phyloP scores from a whole-genome alignment of 2,888 invertebrate genomes.

The Morpho deidamia region DNA sequence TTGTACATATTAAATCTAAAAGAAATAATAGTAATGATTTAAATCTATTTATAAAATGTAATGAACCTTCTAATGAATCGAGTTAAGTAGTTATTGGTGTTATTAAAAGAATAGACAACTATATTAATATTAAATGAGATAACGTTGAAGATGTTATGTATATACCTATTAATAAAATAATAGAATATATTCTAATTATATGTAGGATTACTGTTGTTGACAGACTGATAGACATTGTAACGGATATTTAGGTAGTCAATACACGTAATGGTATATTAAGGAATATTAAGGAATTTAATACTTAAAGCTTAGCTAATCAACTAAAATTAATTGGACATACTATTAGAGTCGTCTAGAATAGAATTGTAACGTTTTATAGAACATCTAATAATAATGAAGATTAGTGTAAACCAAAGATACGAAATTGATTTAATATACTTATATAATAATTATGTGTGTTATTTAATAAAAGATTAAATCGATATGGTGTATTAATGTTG shows the following conservation, averaged over 20 bases:
- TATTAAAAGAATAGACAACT: constrained; percentile 10
- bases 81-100: constrained; percentile 11
- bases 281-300: neutral
- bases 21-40: too few relatives aligned
- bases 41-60: constrained; percentile 1
- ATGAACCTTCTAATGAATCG: neutral
- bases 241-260: constrained; percentile 28
- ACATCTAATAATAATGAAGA: neutral
- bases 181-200: constrained; percentile 21
- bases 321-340: neutral
- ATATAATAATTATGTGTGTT: too few relatives aligned
- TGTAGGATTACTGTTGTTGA: constrained; percentile 46
- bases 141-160: neutral
- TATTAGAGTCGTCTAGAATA: too few relatives aligned
- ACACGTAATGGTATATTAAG: neutral
- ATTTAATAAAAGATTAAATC: too few relatives aligned
- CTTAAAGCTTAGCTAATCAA: neutral
- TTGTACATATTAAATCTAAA: too few relatives aligned
- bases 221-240: constrained; percentile 67
- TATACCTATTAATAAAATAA: neutral
- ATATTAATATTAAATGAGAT: neutral
- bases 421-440: too few relatives aligned
- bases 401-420: too few relatives aligned
- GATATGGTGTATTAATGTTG: neutral
- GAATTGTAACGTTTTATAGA: neutral